A percentile compares a stretch with the other conserved stretches of the same genome.
These are phyloP conservation scores for Microtus montanus DNA, from an alignment of 2,113 vertebrate species.

Conservation along the genomic window DNA sequence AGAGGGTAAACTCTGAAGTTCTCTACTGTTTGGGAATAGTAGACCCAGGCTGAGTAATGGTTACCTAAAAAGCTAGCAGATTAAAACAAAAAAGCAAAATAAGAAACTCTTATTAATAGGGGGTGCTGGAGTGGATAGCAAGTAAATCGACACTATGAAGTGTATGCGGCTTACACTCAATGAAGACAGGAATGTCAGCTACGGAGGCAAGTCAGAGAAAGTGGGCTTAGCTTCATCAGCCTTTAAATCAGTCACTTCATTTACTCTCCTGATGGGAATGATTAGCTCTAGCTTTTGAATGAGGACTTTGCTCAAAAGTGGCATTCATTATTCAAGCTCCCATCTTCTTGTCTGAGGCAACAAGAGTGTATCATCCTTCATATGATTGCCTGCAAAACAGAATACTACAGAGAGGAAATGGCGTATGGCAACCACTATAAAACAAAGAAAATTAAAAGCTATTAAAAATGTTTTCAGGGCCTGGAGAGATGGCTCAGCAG, in stretches of 20 bases:
- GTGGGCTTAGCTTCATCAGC: slow-evolving; percentile 48
- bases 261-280: slow-evolving; percentile 49
- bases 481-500: neutral
- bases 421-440: slow-evolving; percentile 3
- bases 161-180: neutral
- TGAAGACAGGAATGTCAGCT: slow-evolving; percentile 51
- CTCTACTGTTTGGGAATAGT: slow-evolving; percentile 31
- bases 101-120: slow-evolving; percentile 12
- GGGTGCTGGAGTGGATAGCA: neutral
- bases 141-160: slow-evolving; percentile 20
- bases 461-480: slow-evolving; percentile 1
- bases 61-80: slow-evolving; percentile 42
- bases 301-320: slow-evolving; percentile 56
- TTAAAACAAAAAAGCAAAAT: slow-evolving; percentile 37
- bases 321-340: slow-evolving; percentile 51
- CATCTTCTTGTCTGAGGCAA: neutral
- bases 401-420: slow-evolving; percentile 23
- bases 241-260: slow-evolving; percentile 61
- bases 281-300: slow-evolving; percentile 46
- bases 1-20: slow-evolving; percentile 1
- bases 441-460: slow-evolving; percentile 36
- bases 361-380: neutral
- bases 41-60: slow-evolving; percentile 23
- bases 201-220: neutral
- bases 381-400: slow-evolving; percentile 24